Evolutionary conservation across 2,797 vertebrate genomes (phyloP).

Genomic region (Chaetophractus vellerosus): DNA sequence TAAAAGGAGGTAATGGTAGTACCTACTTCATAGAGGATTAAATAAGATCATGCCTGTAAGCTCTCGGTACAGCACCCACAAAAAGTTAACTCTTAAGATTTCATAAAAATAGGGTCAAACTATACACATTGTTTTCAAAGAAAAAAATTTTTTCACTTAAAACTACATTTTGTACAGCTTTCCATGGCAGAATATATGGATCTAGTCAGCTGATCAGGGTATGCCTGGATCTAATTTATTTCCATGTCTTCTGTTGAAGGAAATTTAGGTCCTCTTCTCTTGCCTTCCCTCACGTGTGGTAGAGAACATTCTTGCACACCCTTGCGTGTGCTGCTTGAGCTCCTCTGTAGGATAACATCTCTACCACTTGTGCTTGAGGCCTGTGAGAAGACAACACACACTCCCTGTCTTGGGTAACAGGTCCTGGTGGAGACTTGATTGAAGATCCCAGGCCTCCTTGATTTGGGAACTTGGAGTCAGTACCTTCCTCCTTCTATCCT

Average conservation of each 20-base stretch:
- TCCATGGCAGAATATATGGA: neutral
- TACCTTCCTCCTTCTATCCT: neutral
- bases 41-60: neutral
- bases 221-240: neutral
- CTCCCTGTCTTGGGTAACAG: neutral
- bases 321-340: fast-evolving
- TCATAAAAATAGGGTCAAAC: neutral
- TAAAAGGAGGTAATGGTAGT: neutral
- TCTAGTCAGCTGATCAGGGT: neutral
- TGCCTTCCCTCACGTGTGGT: fast-evolving
- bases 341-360: neutral
- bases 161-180: neutral
- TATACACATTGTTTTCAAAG: neutral
- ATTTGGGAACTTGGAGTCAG: neutral
- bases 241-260: neutral
- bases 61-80: neutral
- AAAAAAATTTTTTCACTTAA: neutral
- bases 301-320: neutral
- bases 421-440: neutral
- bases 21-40: neutral
- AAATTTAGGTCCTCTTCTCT: neutral
- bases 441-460: neutral
- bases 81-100: neutral
- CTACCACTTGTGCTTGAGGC: neutral
- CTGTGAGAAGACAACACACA: neutral